Evolutionary conservation across 2,888 invertebrate genomes (phyloP).

Genomic region (Toxonevra muliebris): DNA sequence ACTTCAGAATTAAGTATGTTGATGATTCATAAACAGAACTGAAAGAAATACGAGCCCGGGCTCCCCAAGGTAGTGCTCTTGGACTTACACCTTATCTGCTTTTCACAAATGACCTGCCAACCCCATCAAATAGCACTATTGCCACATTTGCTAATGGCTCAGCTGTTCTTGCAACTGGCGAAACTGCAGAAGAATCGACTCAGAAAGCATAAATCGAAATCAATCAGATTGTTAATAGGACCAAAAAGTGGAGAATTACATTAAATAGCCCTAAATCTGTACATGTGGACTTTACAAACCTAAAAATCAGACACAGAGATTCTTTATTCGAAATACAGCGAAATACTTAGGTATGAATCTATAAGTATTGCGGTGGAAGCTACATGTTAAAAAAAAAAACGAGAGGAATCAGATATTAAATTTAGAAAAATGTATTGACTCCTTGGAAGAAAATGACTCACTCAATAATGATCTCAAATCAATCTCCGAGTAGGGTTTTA

Average conservation of each 20-base stretch:
- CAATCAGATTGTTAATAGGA: conserved; percentile 16
- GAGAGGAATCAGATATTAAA: conserved; percentile 15
- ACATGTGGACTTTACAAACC: conserved; percentile 23
- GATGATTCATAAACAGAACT: too few species aligned
- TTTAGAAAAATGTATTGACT: conserved; percentile 13
- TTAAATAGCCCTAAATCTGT: conserved; percentile 29
- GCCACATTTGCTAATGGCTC: too few species aligned
- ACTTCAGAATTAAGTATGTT: too few species aligned
- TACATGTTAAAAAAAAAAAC: conserved; percentile 16
- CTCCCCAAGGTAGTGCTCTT: too few species aligned
- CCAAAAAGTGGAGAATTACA: conserved; percentile 21
- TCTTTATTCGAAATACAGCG: conserved; percentile 4
- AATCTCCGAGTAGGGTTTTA: too few species aligned
- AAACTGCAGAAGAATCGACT: conserved; percentile 4
- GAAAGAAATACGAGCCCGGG: too few species aligned
- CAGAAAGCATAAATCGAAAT: background rate
- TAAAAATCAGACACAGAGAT: conserved; percentile 2
- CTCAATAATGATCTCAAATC: too few species aligned
- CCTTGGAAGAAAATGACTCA: conserved; percentile 2
- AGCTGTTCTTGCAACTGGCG: too few species aligned
- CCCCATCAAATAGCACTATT: too few species aligned
- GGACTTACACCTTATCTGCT: too few species aligned
- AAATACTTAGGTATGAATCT: conserved; percentile 14
- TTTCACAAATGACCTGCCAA: too few species aligned
- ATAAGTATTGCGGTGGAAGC: conserved; percentile 10